Conservation (phyloP, 2,797 vertebrate genomes). For the Chelonia mydas region DNA sequence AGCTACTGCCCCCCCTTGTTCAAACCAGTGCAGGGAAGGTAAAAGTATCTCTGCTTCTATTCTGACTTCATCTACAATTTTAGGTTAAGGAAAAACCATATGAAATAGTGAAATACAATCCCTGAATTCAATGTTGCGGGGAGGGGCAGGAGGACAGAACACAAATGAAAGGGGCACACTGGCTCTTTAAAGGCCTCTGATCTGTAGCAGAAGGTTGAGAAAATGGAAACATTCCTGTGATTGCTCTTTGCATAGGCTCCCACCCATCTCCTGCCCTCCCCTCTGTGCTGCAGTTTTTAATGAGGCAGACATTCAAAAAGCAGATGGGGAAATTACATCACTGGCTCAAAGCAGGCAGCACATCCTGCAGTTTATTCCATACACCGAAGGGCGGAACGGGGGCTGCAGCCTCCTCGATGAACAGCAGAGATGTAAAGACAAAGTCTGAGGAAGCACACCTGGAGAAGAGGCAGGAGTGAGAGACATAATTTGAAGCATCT, state of each 20-base stretch:
- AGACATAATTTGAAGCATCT: constrained; percentile 31
- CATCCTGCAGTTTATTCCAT: constrained; percentile 80
- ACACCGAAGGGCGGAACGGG: constrained; percentile 49
- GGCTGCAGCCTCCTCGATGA: neutral
- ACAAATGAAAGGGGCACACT: neutral
- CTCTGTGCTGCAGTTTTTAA: constrained; percentile 1
- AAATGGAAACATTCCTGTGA: neutral
- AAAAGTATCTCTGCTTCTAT: neutral
- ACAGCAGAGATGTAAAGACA: constrained; percentile 40
- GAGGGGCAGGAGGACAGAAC: neutral
- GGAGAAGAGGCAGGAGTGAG: neutral
- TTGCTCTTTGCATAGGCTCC: neutral
- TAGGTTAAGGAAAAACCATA: neutral
- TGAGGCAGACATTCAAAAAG: constrained; percentile 39
- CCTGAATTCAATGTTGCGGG: neutral
- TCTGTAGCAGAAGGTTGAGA: neutral
- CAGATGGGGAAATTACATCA: constrained; percentile 81
- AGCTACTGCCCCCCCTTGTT: constrained; percentile 13
- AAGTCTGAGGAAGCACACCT: neutral
- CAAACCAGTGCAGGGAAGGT: constrained; percentile 8
- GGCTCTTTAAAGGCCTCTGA: neutral
- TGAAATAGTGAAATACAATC: constrained; percentile 37
- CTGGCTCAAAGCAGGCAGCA: constrained; percentile 75
- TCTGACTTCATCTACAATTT: neutral
- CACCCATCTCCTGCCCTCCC: neutral